These are phyloP conservation scores for Mechanitis messenoides DNA, from an alignment of 2,888 invertebrate genomes.

Conservation along the genomic window DNA sequence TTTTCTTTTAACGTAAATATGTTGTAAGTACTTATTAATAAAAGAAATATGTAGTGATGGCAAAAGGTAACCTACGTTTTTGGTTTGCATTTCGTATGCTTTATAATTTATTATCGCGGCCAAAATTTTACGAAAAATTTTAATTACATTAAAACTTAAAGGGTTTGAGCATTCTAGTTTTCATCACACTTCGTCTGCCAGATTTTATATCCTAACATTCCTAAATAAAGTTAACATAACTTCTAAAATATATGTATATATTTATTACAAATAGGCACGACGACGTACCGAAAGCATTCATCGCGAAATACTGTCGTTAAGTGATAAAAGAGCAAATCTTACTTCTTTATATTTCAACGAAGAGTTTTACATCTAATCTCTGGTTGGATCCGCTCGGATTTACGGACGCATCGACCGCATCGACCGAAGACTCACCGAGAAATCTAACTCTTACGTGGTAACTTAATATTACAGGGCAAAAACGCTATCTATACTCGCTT, in stretches of 20 bases:
- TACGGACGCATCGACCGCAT: conserved; percentile 51
- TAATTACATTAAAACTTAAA: conserved; percentile 48
- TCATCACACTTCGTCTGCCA: conserved; percentile 57
- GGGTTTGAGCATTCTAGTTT: conserved; percentile 65
- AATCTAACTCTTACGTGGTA: conserved; percentile 74
- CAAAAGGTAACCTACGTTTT: conserved; percentile 74
- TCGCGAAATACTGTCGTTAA: conserved; percentile 71
- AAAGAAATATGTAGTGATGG: conserved; percentile 61
- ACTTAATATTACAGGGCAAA: conserved; percentile 75
- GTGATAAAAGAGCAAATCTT: conserved; percentile 73
- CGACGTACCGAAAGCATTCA: conserved; percentile 68
- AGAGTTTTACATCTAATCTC: conserved; percentile 67
- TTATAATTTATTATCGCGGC: conserved; percentile 23
- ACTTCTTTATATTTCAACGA: conserved; percentile 65
- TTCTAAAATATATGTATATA: conserved; percentile 66
- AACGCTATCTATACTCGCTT: conserved; percentile 64
- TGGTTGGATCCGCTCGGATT: conserved; percentile 58
- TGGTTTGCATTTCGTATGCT: conserved; percentile 53
- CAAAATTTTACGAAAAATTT: conserved; percentile 26
- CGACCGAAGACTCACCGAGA: conserved; percentile 55
- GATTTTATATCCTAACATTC: conserved; percentile 62
- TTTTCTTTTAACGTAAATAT: conserved; percentile 45
- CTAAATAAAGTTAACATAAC: conserved; percentile 73
- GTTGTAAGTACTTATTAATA: conserved; percentile 53
- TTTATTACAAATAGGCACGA: conserved; percentile 67